Base-by-base conservation (phyloP, 2,888 invertebrate species). In the Merodon equestris region DNA sequence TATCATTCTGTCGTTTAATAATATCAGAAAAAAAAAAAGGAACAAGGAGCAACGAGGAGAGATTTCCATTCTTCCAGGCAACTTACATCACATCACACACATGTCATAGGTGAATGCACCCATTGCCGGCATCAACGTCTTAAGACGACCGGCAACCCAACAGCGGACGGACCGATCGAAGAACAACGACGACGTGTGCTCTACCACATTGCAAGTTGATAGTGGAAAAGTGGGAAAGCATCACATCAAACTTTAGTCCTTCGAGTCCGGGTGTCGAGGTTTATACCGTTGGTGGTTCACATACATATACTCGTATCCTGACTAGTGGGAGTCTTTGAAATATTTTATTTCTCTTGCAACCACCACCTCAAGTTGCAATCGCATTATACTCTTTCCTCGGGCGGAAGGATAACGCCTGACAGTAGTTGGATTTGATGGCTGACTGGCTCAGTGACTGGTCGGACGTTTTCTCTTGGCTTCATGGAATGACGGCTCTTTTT, bases 1-100 rank as follows among this genome's bases (percentile, higher is more conserved):
- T 87, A 87, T 87, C 76, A 82, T 86, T 85, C 87, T 86, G 87
- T 85, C 87, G 87, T 86, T 86, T 86, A 86, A 86, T 85, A 86
- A 64, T 74, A 68, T 61, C 67, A 72, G 63, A 73, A 67, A 72
- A 42, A 77, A 72, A 53, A 51, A 50, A 56, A n/a, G n/a, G n/a
- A n/a, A n/a, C n/a, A n/a, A n/a, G n/a, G 27, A 27, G 3, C 2
- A 27, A 27, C 27, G 27, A 2, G 27, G 7, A 27, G 27, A 27
- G 27, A 27, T 58, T 54, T 74, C n/a, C 63, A 63, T 61, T 61
- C 60, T 56, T 60, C 44, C 40, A 7, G 15, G 38, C 15, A 19
- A 4, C 47, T 60, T 64, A 51, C 66, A 73, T 71, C 66, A 51
- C 71, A 64, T 71, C 66, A 51, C 71, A 64, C 73, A 79, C 82